Percentiles rank a stretch among this genome's conserved stretches.
These are phyloP conservation scores for Cydia pomonella DNA, from an alignment of 1,140 invertebrate genomes.

Conservation along the genomic window DNA sequence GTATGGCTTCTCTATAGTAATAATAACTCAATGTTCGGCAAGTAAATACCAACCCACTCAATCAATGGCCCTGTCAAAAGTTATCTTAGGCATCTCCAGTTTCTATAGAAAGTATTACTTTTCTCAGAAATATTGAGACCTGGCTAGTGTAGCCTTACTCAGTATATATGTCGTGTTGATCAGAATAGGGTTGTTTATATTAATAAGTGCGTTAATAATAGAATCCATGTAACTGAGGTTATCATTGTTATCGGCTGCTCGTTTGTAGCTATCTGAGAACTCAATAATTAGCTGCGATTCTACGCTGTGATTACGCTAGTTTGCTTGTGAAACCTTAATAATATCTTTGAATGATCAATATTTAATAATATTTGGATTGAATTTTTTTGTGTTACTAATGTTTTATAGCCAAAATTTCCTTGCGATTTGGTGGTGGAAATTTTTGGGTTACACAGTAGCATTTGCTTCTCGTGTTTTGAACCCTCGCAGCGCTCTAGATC, in stretches of 20 bases:
- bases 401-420: too few species aligned
- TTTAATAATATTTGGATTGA: too few species aligned
- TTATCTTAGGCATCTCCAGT: too few species aligned
- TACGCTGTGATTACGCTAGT: constrained; percentile 3
- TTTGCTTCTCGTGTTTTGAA: not conserved
- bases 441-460: not conserved
- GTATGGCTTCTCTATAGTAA: too few species aligned
- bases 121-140: too few species aligned
- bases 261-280: not conserved
- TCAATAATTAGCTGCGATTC: not conserved
- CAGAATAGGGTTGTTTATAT: not conserved
- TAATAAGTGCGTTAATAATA: not conserved
- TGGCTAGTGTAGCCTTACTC: not conserved
- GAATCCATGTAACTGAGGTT: not conserved
- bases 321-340: not conserved
- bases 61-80: too few species aligned
- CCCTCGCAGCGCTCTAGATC: too few species aligned
- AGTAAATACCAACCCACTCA: too few species aligned
- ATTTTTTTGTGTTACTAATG: too few species aligned
- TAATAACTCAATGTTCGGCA: too few species aligned
- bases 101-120: too few species aligned
- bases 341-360: too few species aligned
- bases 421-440: not conserved
- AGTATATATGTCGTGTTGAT: not conserved
- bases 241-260: constrained; percentile 4